Evolutionary conservation across 2,113 vertebrate genomes (phyloP).

Genomic region (Excalfactoria chinensis): DNA sequence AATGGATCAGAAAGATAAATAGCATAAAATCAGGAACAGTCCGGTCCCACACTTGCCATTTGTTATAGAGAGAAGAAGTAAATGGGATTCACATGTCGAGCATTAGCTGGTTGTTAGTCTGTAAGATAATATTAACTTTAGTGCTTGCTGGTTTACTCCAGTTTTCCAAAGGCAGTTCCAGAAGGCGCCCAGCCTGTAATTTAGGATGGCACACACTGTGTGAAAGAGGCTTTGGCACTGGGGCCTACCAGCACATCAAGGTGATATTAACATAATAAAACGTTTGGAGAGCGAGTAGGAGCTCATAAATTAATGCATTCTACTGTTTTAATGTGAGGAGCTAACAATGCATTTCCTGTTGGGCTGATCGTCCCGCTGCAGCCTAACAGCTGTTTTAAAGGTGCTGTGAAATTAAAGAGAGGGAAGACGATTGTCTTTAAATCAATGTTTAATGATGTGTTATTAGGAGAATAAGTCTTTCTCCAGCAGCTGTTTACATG

Average conservation of each 20-base stretch:
- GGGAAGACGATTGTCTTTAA: conserved; percentile 72
- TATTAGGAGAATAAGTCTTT: conserved; percentile 65
- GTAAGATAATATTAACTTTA: conserved; percentile 75
- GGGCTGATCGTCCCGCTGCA: conserved; percentile 46
- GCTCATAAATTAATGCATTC: conserved; percentile 77
- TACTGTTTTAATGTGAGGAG: conserved; percentile 70
- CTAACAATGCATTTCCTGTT: conserved; percentile 73
- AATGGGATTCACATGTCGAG: conserved; percentile 71
- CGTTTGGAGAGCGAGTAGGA: conserved; percentile 53
- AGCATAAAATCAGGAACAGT: conserved; percentile 66
- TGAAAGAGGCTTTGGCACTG: conserved; percentile 62
- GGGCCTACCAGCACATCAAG: conserved; percentile 61
- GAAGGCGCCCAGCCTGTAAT: conserved; percentile 58
- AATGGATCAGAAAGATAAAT: conserved; percentile 73
- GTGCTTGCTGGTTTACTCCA: conserved; percentile 54
- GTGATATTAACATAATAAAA: conserved; percentile 70
- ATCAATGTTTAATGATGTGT: conserved; percentile 73
- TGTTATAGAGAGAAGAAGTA: conserved; percentile 60
- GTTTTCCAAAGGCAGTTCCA: conserved; percentile 66
- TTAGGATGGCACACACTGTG: conserved; percentile 66
- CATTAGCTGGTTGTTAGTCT: conserved; percentile 69
- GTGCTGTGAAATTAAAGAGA: conserved; percentile 68
- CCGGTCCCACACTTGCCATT: conserved; percentile 61
- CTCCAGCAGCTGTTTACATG: conserved; percentile 50
- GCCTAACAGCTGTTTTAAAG: conserved; percentile 73